Base-by-base conservation (phyloP, 2,888 invertebrate genomes). In the Osmoderma eremita region DNA sequence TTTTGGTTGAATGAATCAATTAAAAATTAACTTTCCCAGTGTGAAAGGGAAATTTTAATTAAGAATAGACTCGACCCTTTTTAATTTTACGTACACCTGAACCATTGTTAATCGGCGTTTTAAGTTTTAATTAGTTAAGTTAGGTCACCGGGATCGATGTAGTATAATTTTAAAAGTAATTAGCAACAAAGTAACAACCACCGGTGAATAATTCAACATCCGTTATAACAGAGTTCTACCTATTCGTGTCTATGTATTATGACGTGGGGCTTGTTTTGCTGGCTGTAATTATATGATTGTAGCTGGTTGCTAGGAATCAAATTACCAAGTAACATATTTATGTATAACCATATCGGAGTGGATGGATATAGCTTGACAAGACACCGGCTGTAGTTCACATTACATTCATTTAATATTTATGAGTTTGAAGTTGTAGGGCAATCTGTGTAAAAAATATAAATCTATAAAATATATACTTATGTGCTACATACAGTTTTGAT, bases 241-340 rank as follows among this genome's bases (percentile, higher is more conserved):
- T 20, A 48, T 48, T 18, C 20, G n/a, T 50, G 54, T 41, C 12
- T 22, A 17, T 17, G 20, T 13, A n/a, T 18, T 10, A 39, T 56
- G 54, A 56, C 54, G 54, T 56, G 54, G 54, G 38, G 39, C n/a
- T 56, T 41, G 41, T 39, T 41, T 41, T 56, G 4, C 13, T 41
- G 12, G 50, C 8, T n/a, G 39, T 56, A 56, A 56, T 56, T 56
- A 41, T 56, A 56, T 56, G 54, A 56, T 56, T 56, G 41, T 56
- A 56, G 18, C 5, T 13, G 10, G 54, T 56, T 56, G 54, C 54
- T 41, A 56, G 2, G 54, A 39, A n/a, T 15, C 15, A 51, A 24
- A 51, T 51, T 51, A 30, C 6, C 20, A 30, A 20, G 30, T 51
- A n/a, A n/a, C n/a, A n/a, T n/a, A 12, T n/a, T 42, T 42, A 3